These are phyloP conservation scores for Notothenia rossii DNA, from an alignment of 2,113 vertebrate genomes.

Conservation along the genomic window DNA sequence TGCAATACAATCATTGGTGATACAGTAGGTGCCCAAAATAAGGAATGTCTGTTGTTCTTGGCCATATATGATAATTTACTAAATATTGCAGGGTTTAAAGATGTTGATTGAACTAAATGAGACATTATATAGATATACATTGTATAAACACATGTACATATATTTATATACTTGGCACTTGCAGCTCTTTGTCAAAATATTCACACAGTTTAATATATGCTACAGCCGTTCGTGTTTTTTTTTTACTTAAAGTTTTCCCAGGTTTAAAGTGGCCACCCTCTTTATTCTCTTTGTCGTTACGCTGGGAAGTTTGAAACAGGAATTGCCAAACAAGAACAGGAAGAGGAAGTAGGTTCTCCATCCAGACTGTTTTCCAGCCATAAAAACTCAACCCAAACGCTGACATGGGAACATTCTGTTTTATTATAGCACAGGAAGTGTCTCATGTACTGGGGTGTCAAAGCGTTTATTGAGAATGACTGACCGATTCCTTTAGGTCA, in stretches of 20 bases:
- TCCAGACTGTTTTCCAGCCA: slow-evolving; percentile 44
- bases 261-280: slow-evolving; percentile 10
- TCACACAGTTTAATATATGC: neutral
- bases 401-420: slow-evolving; percentile 30
- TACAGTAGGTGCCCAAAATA: neutral
- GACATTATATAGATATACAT: too few relatives aligned
- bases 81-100: neutral
- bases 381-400: slow-evolving; percentile 34
- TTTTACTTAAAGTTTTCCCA: slow-evolving; percentile 21
- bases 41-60: neutral
- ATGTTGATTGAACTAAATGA: neutral
- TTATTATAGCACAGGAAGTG: slow-evolving; percentile 28
- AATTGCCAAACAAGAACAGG: slow-evolving; percentile 72
- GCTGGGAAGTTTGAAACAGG: slow-evolving; percentile 62
- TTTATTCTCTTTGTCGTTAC: slow-evolving; percentile 36
- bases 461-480: neutral
- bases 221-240: neutral
- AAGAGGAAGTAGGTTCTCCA: slow-evolving; percentile 67
- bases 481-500: neutral
- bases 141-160: too few relatives aligned
- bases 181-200: neutral
- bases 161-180: too few relatives aligned
- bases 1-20: neutral
- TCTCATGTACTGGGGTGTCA: neutral
- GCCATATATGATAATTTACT: neutral